Evolutionary conservation across 2,888 invertebrate species (phyloP).

Genomic region (Helicoverpa assulta): DNA sequence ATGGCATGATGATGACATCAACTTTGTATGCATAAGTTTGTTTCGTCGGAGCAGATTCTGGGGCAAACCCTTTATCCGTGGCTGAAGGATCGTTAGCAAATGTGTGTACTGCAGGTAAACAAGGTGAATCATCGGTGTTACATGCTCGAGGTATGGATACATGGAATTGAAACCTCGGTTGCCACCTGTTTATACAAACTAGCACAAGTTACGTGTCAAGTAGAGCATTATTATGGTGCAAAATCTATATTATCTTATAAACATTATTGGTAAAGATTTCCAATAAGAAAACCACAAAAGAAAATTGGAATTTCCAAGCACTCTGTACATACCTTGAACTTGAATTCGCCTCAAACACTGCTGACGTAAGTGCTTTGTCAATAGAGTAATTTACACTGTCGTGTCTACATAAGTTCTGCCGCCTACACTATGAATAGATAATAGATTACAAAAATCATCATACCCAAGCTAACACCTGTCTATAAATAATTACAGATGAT

Average conservation of each 20-base stretch:
- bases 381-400: slow-evolving; percentile 81
- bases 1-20: slow-evolving; percentile 59
- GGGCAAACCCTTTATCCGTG: slow-evolving; percentile 67
- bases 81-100: slow-evolving; percentile 63
- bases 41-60: slow-evolving; percentile 60
- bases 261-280: slow-evolving; percentile 4
- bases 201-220: slow-evolving; percentile 44
- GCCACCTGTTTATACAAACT: slow-evolving; percentile 79
- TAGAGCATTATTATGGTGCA: slow-evolving; percentile 26
- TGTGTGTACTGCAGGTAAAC: slow-evolving; percentile 69
- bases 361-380: slow-evolving; percentile 85
- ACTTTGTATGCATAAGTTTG: slow-evolving; percentile 51
- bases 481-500: slow-evolving; percentile 1
- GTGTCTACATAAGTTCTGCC: slow-evolving; percentile 67
- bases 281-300: slow-evolving; percentile 28
- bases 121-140: slow-evolving; percentile 81
- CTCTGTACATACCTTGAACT: slow-evolving; percentile 80
- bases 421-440: slow-evolving; percentile 70
- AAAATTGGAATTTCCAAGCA: slow-evolving; percentile 65
- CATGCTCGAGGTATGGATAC: slow-evolving; percentile 71
- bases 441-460: slow-evolving; percentile 56
- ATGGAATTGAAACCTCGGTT: slow-evolving; percentile 73
- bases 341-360: slow-evolving; percentile 73
- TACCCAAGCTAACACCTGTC: slow-evolving; percentile 12
- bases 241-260: slow-evolving; percentile 22